These are phyloP conservation scores for Luperina testacea DNA, from an alignment of 2,888 invertebrate genomes.

Conservation along the genomic window DNA sequence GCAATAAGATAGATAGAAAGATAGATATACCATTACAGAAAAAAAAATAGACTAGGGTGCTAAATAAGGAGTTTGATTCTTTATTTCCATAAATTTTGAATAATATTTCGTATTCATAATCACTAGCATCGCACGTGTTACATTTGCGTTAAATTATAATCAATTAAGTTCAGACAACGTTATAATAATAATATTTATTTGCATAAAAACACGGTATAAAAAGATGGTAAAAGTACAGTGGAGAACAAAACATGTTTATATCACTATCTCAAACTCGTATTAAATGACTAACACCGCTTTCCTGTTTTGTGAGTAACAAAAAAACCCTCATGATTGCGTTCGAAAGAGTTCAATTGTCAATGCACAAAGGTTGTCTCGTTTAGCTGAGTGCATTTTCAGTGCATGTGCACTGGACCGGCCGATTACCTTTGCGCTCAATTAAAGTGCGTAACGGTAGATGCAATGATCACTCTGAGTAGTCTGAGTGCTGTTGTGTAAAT, in stretches of 20 bases:
- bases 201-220: no score
- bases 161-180: slow-evolving; percentile 14
- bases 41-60: background rate
- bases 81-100: background rate
- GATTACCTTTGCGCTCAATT: slow-evolving; percentile 57
- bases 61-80: background rate
- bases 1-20: no score
- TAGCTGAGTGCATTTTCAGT: slow-evolving; percentile 49
- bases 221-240: no score
- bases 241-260: no score
- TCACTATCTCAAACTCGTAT: slow-evolving; percentile 3
- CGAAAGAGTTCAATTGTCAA: background rate
- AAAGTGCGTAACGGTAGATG: slow-evolving; percentile 25
- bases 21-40: no score
- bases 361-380: slow-evolving; percentile 23
- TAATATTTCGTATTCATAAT: slow-evolving; percentile 22
- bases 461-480: slow-evolving; percentile 18
- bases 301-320: slow-evolving; percentile 9
- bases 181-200: no score
- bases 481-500: slow-evolving; percentile 19
- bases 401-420: slow-evolving; percentile 46
- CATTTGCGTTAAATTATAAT: slow-evolving; percentile 2
- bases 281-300: slow-evolving; percentile 33
- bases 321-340: background rate
- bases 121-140: background rate